Base-by-base conservation (phyloP, 2,888 invertebrate genomes). In the Apamea sordens region DNA sequence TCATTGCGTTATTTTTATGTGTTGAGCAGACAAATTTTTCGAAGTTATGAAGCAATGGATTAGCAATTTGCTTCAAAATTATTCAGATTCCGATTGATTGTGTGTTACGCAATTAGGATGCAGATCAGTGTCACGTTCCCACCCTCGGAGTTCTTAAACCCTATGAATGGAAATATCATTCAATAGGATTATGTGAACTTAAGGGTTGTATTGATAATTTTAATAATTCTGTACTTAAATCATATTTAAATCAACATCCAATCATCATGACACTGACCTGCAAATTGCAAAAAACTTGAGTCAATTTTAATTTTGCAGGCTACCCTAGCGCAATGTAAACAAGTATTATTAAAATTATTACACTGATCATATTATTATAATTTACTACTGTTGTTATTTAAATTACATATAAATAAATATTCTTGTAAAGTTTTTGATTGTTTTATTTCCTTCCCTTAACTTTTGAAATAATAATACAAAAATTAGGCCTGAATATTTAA, bases 401-500 rank as follows among this genome's bases (percentile, higher is more conserved):
- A 6, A 59, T 44, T 56, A 32, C 32, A 32, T 32, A 41, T 0
- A n/a, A 77, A 73, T 64, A 85, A 77, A 87, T 73, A 75, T 78
- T 68, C 61, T 76, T 44, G 21, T 77, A 76, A 73, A n/a, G 28
- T 82, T 18, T 10, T 18, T 77, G 56, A 0, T 47, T 44, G 18
- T 28, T 68, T 74, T 73, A 44, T 24, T 77, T 69, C 36, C 24
- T 77, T 70, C 50, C 21, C 64, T 15, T 61, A 13, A 18, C 18
- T 47, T n/a, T 73, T 61, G 47, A 81, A 90, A 88, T 87, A 89
- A 91, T 82, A 90, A 85, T 80, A 85, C 82, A 86, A 32, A 32
- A 73, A 65, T 75, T 91, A 90, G 91, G 89, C 91, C 92, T 91
- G 91, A 92, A 92, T 89, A 86, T 93, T 79, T 93, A 91, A 92